Conservation (phyloP, 2,888 invertebrate species). For the Tenthredo notha region DNA sequence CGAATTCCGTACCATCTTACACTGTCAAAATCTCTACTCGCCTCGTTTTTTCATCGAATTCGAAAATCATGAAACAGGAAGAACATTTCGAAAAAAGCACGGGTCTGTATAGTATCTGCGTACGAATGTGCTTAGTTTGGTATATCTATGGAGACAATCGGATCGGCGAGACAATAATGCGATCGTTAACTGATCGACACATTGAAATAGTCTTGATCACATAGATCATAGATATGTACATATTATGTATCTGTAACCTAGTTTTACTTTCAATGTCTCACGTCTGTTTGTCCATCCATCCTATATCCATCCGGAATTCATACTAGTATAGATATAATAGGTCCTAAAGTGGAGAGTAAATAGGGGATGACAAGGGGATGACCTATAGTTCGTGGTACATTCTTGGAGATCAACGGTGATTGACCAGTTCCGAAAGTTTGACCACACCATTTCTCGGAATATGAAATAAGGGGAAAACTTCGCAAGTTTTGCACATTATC, state of each 20-base stretch:
- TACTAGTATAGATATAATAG: not conserved
- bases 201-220: not conserved
- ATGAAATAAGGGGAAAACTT: too few relatives aligned
- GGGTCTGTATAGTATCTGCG: not conserved
- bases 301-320: not conserved
- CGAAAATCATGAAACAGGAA: too few relatives aligned
- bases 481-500: too few relatives aligned
- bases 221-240: not conserved
- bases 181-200: not conserved
- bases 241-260: slow-evolving; percentile 4
- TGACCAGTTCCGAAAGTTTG: not conserved
- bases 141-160: not conserved
- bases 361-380: not conserved
- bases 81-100: too few relatives aligned
- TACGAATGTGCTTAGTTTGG: not conserved
- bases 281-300: not conserved
- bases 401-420: not conserved
- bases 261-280: slow-evolving; percentile 34
- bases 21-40: too few relatives aligned
- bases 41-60: too few relatives aligned
- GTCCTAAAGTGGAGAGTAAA: slow-evolving; percentile 22
- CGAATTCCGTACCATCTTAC: not conserved
- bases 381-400: too few relatives aligned
- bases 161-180: not conserved
- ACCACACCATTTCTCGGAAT: too few relatives aligned